These are phyloP conservation scores for Seladonia tumulorum DNA, from an alignment of 2,888 invertebrate species.

Conservation along the genomic window DNA sequence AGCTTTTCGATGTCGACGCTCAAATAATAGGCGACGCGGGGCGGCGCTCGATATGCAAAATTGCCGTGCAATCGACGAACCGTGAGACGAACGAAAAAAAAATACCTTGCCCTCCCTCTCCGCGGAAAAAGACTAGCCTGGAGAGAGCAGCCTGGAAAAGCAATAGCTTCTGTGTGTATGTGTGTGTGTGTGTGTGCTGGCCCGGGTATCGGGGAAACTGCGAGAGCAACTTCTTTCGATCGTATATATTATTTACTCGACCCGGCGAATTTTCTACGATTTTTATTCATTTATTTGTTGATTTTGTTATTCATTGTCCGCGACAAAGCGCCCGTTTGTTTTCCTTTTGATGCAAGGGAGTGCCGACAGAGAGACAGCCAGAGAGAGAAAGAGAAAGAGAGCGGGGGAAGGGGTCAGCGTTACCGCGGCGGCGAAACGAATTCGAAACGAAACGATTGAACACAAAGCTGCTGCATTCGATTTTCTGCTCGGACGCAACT, in stretches of 20 bases:
- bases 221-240: background rate
- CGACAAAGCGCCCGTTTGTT: background rate
- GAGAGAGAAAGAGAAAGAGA: background rate
- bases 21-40: conserved; percentile 40
- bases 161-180: background rate
- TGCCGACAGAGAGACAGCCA: background rate
- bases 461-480: conserved; percentile 59
- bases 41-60: conserved; percentile 54
- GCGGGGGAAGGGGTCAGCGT: background rate
- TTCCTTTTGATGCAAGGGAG: background rate
- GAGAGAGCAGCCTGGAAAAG: background rate
- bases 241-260: conserved; percentile 12
- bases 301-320: conserved; percentile 1
- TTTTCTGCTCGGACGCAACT: conserved; percentile 48
- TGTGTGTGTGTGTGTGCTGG: background rate
- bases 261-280: background rate
- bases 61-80: conserved; percentile 49
- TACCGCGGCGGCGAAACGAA: conserved; percentile 23
- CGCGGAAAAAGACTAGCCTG: background rate
- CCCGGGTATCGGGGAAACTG: background rate
- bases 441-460: conserved; percentile 52
- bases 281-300: conserved; percentile 16
- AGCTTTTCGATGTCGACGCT: conserved; percentile 50
- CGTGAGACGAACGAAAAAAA: conserved; percentile 17
- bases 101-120: background rate